Conservation (phyloP, 2,113 vertebrate species). For the Phodopus roborovskii region DNA sequence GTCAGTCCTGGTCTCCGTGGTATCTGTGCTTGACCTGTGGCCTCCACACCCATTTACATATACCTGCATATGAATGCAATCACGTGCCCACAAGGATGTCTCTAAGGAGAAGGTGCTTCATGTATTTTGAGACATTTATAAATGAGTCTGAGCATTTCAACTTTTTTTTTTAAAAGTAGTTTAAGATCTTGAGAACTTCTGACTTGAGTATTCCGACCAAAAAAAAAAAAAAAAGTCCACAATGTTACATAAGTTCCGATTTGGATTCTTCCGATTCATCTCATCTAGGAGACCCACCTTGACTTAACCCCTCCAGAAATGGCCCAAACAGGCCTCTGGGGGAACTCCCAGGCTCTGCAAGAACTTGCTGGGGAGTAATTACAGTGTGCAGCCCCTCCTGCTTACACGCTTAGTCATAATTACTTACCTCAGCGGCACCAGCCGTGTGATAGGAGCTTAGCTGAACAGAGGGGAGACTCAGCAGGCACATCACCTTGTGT, state of each 20-base stretch:
- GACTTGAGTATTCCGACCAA: neutral
- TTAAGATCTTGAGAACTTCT: neutral
- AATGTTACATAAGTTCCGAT: neutral
- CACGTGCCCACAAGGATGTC: rapidly evolving
- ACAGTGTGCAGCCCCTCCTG: constrained; percentile 61
- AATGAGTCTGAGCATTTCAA: neutral
- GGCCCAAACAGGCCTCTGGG: constrained; percentile 20
- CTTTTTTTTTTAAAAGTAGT: neutral
- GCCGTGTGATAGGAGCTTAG: constrained; percentile 41
- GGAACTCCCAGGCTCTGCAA: constrained; percentile 68
- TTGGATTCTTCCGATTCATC: neutral
- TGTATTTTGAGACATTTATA: neutral
- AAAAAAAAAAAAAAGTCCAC: neutral
- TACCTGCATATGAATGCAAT: neutral
- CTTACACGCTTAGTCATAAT: constrained; percentile 61
- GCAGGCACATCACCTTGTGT: constrained; percentile 62
- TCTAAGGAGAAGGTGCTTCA: neutral
- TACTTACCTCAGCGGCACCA: constrained; percentile 42
- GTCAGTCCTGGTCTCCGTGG: neutral
- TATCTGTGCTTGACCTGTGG: neutral
- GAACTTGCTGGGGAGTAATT: constrained; percentile 70
- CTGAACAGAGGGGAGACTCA: constrained; percentile 23
- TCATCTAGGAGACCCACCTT: neutral
- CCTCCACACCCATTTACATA: neutral
- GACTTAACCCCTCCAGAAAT: neutral